A percentile compares a stretch with the other conserved stretches of the same genome.
These are phyloP conservation scores for Sinodicranocentrus sp. DNA, from an alignment of 2,888 invertebrate genomes.

Conservation along the genomic window DNA sequence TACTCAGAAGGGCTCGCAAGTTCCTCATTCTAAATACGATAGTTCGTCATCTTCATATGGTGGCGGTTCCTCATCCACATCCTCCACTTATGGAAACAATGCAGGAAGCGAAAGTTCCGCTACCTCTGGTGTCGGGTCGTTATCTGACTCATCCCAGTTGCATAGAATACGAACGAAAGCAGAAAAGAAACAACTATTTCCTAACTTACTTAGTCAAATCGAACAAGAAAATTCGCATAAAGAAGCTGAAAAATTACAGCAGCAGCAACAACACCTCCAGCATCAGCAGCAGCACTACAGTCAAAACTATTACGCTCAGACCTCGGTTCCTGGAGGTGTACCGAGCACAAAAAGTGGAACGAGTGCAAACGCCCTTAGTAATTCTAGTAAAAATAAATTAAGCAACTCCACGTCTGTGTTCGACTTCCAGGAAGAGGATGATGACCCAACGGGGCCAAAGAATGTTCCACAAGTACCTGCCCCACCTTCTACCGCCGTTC, in stretches of 20 bases:
- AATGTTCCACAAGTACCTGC: constrained; percentile 36
- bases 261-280: constrained; percentile 67
- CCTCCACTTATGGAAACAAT: constrained; percentile 43
- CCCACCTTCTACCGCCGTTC: constrained; percentile 22
- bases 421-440: constrained; percentile 83
- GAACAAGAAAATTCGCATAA: constrained; percentile 75
- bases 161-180: constrained; percentile 89
- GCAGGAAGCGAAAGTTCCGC: constrained; percentile 44
- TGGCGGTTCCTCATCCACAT: constrained; percentile 42
- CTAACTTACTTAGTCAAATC: constrained; percentile 76
- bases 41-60: constrained; percentile 50
- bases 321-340: constrained; percentile 29
- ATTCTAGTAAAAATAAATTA: constrained; percentile 62
- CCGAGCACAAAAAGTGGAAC: constrained; percentile 48
- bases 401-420: constrained; percentile 82
- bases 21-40: constrained; percentile 45
- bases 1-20: constrained; percentile 20
- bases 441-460: constrained; percentile 79
- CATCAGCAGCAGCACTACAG: constrained; percentile 48
- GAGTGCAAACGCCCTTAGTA: constrained; percentile 49
- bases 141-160: constrained; percentile 45
- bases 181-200: constrained; percentile 84
- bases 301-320: constrained; percentile 68
- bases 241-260: constrained; percentile 63
- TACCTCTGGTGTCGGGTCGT: constrained; percentile 47